These are phyloP conservation scores for Caenorhabditis wallacei DNA, from an alignment of 2,888 invertebrate genomes.

Conservation along the genomic window DNA sequence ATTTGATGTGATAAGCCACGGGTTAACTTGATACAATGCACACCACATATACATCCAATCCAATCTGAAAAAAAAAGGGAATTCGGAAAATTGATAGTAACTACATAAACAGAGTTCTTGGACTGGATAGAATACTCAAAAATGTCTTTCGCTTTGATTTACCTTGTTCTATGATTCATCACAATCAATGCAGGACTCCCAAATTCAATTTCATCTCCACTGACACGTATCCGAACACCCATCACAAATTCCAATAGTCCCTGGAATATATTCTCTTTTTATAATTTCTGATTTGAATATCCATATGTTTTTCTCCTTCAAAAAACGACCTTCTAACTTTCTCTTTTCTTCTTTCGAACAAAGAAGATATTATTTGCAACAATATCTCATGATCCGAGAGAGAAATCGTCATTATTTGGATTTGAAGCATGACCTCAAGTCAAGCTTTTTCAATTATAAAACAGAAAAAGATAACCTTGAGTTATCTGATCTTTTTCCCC, in stretches of 20 bases:
- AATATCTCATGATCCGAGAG: not conserved
- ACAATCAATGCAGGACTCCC: slow-evolving; percentile 89
- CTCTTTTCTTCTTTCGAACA: slow-evolving; percentile 2
- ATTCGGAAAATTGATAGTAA: no score
- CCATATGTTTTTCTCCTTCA: not conserved
- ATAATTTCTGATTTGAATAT: not conserved
- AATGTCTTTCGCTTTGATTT: no score
- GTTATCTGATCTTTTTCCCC: not conserved
- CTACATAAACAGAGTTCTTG: no score
- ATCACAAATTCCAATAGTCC: slow-evolving; percentile 81
- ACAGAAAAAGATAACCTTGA: no score
- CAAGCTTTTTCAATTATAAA: no score
- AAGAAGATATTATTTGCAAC: slow-evolving; percentile 17
- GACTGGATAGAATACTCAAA: no score
- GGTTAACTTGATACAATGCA: slow-evolving; percentile 88
- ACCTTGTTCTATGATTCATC: slow-evolving; percentile 87
- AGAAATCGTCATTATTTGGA: no score
- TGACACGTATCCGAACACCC: slow-evolving; percentile 78
- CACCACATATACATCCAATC: slow-evolving; percentile 96
- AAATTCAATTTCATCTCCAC: slow-evolving; percentile 83
- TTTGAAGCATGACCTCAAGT: no score
- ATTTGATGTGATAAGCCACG: slow-evolving; percentile 85
- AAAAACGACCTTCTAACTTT: not conserved
- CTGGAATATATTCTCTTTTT: slow-evolving; percentile 68
- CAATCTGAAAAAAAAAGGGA: slow-evolving; percentile 85